A percentile compares a stretch with the other conserved stretches of the same genome.
These are phyloP conservation scores for Cariama cristata DNA, from an alignment of 2,113 vertebrate species.

Conservation along the genomic window DNA sequence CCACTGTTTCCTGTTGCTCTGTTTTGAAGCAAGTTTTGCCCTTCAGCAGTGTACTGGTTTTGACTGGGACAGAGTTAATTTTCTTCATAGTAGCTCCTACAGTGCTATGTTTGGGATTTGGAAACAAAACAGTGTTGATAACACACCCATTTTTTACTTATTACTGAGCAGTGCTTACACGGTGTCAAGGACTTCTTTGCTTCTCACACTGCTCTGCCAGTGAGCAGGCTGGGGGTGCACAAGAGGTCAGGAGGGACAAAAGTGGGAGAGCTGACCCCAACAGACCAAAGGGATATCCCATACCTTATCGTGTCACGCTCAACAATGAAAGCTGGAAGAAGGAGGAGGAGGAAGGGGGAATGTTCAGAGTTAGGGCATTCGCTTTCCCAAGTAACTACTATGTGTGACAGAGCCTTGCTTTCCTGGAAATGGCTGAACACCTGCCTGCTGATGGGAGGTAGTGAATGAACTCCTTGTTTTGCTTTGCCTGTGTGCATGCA, in stretches of 20 bases:
- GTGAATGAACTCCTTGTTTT: background rate
- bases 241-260: no score
- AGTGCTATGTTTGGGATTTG: background rate
- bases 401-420: background rate
- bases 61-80: background rate
- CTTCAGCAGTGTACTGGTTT: background rate
- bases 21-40: background rate
- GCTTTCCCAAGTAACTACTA: no score
- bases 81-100: background rate
- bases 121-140: background rate
- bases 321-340: background rate
- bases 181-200: no score
- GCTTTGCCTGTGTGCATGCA: fast-evolving
- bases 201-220: no score
- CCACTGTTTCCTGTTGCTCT: no score
- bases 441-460: background rate
- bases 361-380: no score
- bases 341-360: background rate
- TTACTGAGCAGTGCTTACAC: background rate
- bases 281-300: no score
- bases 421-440: background rate
- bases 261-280: no score
- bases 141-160: background rate
- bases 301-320: no score
- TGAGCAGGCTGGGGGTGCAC: no score